Conservation (phyloP, 2,888 invertebrate species). For the Craniophora ligustri region DNA sequence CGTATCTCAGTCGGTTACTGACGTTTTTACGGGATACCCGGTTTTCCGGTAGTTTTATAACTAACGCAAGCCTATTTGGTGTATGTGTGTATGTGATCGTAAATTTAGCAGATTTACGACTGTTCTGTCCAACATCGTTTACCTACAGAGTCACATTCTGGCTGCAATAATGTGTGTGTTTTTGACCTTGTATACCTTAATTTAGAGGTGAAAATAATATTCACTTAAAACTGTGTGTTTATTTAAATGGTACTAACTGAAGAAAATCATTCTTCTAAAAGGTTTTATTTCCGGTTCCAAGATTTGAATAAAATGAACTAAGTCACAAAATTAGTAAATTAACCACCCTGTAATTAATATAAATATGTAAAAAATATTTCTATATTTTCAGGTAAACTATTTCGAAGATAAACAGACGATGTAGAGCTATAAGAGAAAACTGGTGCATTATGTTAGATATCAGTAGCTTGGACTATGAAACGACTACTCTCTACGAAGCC, state of each 20-base stretch:
- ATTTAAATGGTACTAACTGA: too few species aligned
- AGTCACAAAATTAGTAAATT: too few species aligned
- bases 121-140: constrained; percentile 26
- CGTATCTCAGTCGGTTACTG: too few species aligned
- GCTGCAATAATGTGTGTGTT: background rate
- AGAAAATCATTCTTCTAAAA: too few species aligned
- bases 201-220: background rate
- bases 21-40: too few species aligned
- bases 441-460: constrained; percentile 68
- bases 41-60: background rate
- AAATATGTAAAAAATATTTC: too few species aligned
- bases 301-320: too few species aligned
- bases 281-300: too few species aligned
- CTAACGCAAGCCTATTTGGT: background rate
- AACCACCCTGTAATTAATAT: too few species aligned
- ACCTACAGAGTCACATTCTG: constrained; percentile 22
- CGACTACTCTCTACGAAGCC: constrained; percentile 50
- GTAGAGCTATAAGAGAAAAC: constrained; percentile 31
- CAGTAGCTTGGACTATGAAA: constrained; percentile 63
- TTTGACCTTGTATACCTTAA: background rate
- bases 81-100: constrained; percentile 14
- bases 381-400: constrained; percentile 45
- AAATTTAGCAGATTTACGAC: constrained; percentile 35
- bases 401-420: constrained; percentile 22
- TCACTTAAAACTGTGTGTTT: background rate